Evolutionary conservation across 2,113 vertebrate species (phyloP).

Genomic region (Mesitornis unicolor): DNA sequence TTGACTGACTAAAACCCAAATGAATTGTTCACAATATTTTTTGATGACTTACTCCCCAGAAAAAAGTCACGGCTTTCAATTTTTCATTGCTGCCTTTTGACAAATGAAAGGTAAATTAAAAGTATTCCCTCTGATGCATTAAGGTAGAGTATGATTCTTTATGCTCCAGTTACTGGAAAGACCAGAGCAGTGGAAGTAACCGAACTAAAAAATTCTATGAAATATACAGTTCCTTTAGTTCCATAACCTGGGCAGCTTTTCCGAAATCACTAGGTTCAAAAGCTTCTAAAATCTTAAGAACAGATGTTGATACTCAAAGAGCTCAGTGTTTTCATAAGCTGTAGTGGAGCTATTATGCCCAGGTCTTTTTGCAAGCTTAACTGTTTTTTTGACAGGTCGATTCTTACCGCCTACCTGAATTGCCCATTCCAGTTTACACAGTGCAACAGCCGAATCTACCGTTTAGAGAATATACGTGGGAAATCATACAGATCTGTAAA

Average conservation of each 20-base stretch:
- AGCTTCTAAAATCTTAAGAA: not conserved
- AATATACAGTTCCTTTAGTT: conserved; percentile 43
- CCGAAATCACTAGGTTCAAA: conserved; percentile 26
- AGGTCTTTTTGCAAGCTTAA: not conserved
- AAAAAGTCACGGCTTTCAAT: conserved; percentile 15
- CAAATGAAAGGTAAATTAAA: conserved; percentile 62
- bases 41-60: conserved; percentile 1
- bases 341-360: not conserved
- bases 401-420: not conserved
- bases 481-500: not conserved
- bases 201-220: conserved; percentile 57
- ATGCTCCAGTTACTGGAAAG: conserved; percentile 67
- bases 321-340: not conserved
- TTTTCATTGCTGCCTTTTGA: not conserved
- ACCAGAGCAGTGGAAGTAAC: conserved; percentile 61
- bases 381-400: not conserved
- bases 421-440: not conserved
- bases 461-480: not conserved
- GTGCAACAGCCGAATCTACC: not conserved
- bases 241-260: not conserved
- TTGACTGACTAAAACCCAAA: not conserved
- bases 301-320: not conserved
- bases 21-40: not conserved
- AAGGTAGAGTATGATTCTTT: conserved; percentile 61
- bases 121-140: conserved; percentile 59